Conservation (phyloP, 2,888 invertebrate genomes). For the Drosophila hamatofila region DNA sequence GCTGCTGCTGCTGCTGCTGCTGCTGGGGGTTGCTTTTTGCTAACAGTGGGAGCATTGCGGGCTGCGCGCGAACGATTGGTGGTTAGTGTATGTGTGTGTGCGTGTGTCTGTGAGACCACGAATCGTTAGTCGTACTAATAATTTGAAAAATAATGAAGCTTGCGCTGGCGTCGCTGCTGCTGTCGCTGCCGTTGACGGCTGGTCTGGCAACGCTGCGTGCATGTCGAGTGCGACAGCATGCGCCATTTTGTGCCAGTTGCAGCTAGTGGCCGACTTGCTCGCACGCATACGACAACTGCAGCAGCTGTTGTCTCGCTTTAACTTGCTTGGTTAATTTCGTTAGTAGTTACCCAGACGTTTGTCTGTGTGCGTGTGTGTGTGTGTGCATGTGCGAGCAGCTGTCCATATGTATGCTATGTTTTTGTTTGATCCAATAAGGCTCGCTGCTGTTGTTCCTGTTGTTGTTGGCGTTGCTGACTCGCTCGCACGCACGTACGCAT, state of each 20-base stretch:
- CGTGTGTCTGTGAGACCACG: constrained; percentile 71
- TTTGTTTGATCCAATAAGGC: constrained; percentile 64
- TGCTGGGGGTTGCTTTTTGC: constrained; percentile 46
- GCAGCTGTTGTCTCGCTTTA: constrained; percentile 78
- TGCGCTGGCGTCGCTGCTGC: constrained; percentile 31
- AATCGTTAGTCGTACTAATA: constrained; percentile 83
- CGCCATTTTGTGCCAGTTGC: constrained; percentile 20
- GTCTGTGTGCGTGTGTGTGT: not conserved
- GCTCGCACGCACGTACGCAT: constrained; percentile 25
- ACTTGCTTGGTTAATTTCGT: constrained; percentile 80
- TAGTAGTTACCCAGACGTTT: constrained; percentile 59
- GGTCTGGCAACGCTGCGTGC: constrained; percentile 21
- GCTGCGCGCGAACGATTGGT: constrained; percentile 78
- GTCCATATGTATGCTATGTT: constrained; percentile 62
- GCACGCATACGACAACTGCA: constrained; percentile 21
- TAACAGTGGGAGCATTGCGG: constrained; percentile 65
- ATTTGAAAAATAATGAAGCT: constrained; percentile 82
- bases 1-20: constrained; percentile 17
- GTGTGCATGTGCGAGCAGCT: constrained; percentile 16
- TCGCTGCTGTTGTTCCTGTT: constrained; percentile 42
- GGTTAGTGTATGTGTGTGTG: constrained; percentile 51
- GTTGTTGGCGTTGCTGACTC: constrained; percentile 22
- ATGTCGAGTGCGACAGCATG: constrained; percentile 26
- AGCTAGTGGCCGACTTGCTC: constrained; percentile 26
- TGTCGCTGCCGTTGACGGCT: constrained; percentile 8